These are phyloP conservation scores for Sycophaga agraensis DNA, from an alignment of 1,140 invertebrate genomes.

Conservation along the genomic window DNA sequence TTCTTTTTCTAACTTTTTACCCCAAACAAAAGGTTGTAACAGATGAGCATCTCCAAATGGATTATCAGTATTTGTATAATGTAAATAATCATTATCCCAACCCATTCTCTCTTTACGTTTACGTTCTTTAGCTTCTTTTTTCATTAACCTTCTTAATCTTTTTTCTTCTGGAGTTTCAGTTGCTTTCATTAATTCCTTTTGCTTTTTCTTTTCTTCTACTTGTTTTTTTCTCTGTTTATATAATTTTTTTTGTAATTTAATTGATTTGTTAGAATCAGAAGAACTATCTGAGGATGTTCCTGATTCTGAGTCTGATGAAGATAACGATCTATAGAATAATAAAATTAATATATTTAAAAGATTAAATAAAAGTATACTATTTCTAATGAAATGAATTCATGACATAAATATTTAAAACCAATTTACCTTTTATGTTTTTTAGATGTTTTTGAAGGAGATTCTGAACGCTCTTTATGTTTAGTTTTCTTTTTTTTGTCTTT, in stretches of 20 bases:
- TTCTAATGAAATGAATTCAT: too few relatives aligned
- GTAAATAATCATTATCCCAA: conserved; percentile 93
- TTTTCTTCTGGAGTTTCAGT: conserved; percentile 96
- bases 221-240: conserved; percentile 70
- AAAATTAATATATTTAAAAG: too few relatives aligned
- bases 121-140: conserved; percentile 91
- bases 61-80: conserved; percentile 97
- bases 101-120: conserved; percentile 88
- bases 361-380: too few relatives aligned
- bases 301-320: conserved; percentile 36
- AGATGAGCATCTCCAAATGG: conserved; percentile 97
- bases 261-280: conserved; percentile 61
- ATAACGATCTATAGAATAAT: conserved; percentile 26
- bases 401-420: too few relatives aligned
- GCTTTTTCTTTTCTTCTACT: conserved; percentile 66
- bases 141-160: conserved; percentile 77
- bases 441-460: too few relatives aligned
- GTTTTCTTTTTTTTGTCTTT: too few relatives aligned
- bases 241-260: conserved; percentile 71
- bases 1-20: conserved; percentile 94
- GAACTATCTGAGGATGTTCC: conserved; percentile 36
- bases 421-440: too few relatives aligned
- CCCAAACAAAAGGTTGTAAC: conserved; percentile 93
- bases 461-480: too few relatives aligned
- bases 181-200: conserved; percentile 84